Base-by-base conservation (phyloP, 2,888 invertebrate genomes). In the Euclidia mi region DNA sequence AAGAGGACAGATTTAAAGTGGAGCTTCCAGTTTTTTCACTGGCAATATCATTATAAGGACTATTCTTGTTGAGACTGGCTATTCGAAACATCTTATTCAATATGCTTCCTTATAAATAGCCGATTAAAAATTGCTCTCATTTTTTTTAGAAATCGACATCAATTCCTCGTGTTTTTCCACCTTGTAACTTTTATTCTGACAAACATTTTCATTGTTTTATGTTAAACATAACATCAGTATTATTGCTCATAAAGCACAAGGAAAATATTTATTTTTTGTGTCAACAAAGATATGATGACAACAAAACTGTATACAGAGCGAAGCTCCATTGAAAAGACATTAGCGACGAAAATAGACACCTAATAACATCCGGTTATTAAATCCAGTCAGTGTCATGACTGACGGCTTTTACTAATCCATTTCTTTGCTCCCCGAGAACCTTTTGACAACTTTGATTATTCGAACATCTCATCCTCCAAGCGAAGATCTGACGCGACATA, bases 1-100 rank as follows among this genome's bases (percentile, higher is more conserved):
- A 62, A 70, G 14, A 71, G 56, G 50, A 75, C 79, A 78, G 60
- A 81, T 82, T 82, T 80, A 82, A 75, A 76, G 65, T 56, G 52
- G 51, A 76, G 77, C 68, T 77, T 12, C 62, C 66, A 57, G 61
- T 63, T 68, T 68, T 71, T 69, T 46, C 42, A 53, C 34, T 60
- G 59, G 56, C 72, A 79, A 74, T 76, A 76, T 75, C 52, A 69
- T 75, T 72, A 66, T 56, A 68, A 64, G 67, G 42, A 61, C 59
- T 44, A 52, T 75, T 56, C 55, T 38, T 59, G 56, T 69, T 46
- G 50, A 58, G 34, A 47, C 18, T 25, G 40, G 43, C n/a, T 50
- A 65, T 71, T 66, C 43, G 37, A 58, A 62, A 52, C 51, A 55
- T 68, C 71, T 59, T 10, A 60, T 56, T 62, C 46, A 63, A 59